Conservation (phyloP, 2,888 invertebrate genomes). For the Chrysolina haemoptera region DNA sequence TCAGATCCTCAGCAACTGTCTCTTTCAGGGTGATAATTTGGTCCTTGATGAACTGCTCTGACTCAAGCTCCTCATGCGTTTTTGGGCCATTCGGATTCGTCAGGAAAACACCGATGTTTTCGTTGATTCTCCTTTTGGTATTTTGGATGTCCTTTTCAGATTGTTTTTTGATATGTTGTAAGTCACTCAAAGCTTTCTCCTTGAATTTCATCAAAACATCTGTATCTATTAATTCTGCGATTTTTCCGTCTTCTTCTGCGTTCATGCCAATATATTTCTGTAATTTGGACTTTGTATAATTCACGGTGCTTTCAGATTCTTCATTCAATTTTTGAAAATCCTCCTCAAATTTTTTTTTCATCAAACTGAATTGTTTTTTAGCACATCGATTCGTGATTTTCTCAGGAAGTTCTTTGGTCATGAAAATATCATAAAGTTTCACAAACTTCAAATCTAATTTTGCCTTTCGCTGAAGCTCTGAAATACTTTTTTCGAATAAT, state of each 20-base stretch:
- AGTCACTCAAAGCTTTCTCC: background rate
- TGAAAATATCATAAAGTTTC: slow-evolving; percentile 20
- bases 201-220: background rate
- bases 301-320: slow-evolving; percentile 6
- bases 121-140: slow-evolving; percentile 24
- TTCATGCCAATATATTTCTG: background rate
- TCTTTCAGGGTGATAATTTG: slow-evolving; percentile 25
- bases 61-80: slow-evolving; percentile 28
- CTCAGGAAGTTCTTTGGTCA: background rate
- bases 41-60: slow-evolving; percentile 27
- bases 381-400: background rate
- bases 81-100: slow-evolving; percentile 26
- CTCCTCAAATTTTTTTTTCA: background rate
- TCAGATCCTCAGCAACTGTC: slow-evolving; percentile 23
- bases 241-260: background rate
- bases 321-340: slow-evolving; percentile 20
- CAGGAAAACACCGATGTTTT: slow-evolving; percentile 25
- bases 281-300: background rate
- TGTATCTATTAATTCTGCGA: background rate
- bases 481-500: background rate
- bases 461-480: slow-evolving; percentile 16
- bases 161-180: background rate
- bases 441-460: slow-evolving; percentile 20
- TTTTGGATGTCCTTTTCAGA: background rate
- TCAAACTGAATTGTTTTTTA: background rate